Evolutionary conservation across 2,113 vertebrate genomes (phyloP), one percentile per base, ranked within the genome.

Genomic region (Catagonus wagneri): DNA sequence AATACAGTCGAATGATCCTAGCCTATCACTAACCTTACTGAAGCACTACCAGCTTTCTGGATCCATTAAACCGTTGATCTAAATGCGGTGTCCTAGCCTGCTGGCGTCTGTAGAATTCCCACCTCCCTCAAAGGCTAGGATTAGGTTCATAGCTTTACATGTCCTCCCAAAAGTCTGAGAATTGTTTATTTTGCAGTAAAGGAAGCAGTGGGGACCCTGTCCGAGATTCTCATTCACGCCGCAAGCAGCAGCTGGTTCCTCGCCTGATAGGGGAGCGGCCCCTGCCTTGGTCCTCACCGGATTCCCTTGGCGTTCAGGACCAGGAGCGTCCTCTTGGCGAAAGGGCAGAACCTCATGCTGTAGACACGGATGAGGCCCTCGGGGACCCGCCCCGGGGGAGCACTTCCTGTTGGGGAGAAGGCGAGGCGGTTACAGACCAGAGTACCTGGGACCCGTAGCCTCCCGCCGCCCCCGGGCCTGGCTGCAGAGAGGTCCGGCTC

Each of bases 281-380:
- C 22, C 44, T 1, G 3, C 34, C 32, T 6, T 0, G 0, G 17
- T 65, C 23, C 98, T 99, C 98, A 99, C 99, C 98, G 97, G 97
- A 99, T 99, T 34, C 99, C 99, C 98, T 99, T 99, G 97, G 99
- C 98, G 44, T 85, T 95, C 74, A 99, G 98, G 22, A 99, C 99
- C 22, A 99, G 98, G 83, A 96, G 98, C 6, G 99, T 27, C 94
- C 99, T 98, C 80, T 99, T 97, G 7, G 99, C 99, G 91, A 95
- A 99, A 3, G 99, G 99, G 96, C 99, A 99, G 98, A 99, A 99
- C 83, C 99, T 99, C 99, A 99, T 99, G 97, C 99, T 99, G 98
- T 99, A 99, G 2, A 99, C 79, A 23, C 99, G 98, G 80, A 99
- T 96, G 22, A 68, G 1, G 25, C 97, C 99, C 14, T 98, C 93